phyloP scores from a whole-genome alignment of 2,113 vertebrate species.

The Pithys albifrons region DNA sequence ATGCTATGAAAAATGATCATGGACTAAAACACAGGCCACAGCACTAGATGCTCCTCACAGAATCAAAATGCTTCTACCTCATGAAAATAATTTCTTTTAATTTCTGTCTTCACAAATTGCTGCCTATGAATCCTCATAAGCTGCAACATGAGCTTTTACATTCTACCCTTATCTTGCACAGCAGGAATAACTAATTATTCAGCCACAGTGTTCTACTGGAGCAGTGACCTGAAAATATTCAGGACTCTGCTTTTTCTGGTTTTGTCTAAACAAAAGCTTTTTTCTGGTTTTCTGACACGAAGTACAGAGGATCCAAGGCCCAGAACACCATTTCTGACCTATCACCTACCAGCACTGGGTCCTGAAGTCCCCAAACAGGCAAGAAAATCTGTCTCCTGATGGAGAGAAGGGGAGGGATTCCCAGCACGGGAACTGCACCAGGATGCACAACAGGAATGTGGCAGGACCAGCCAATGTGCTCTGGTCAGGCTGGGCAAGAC shows the following conservation, averaged over 20 bases:
- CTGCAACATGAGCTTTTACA: neutral
- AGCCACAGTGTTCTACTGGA: neutral
- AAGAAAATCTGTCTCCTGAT: neutral
- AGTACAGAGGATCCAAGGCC: neutral
- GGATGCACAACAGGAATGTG: rapidly evolving
- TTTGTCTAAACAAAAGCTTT: neutral
- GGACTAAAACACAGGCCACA: neutral
- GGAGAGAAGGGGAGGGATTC: neutral
- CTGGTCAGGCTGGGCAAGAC: neutral
- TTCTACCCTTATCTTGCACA: neutral
- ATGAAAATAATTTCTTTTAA: neutral
- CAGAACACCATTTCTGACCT: neutral
- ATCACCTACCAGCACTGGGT: neutral
- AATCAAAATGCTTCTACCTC: neutral
- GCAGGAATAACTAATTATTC: neutral
- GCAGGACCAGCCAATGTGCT: rapidly evolving
- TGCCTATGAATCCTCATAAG: neutral
- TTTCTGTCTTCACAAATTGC: neutral
- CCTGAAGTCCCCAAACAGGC: neutral
- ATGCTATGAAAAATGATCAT: neutral
- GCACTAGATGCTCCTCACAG: neutral
- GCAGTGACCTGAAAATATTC: neutral
- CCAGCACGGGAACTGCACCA: rapidly evolving
- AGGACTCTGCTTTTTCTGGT: neutral
- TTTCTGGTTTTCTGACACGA: neutral